Percentiles rank a stretch among this genome's conserved stretches.
Conservation (phyloP, 2,113 vertebrate genomes). For the Pollimyrus isidori region DNA sequence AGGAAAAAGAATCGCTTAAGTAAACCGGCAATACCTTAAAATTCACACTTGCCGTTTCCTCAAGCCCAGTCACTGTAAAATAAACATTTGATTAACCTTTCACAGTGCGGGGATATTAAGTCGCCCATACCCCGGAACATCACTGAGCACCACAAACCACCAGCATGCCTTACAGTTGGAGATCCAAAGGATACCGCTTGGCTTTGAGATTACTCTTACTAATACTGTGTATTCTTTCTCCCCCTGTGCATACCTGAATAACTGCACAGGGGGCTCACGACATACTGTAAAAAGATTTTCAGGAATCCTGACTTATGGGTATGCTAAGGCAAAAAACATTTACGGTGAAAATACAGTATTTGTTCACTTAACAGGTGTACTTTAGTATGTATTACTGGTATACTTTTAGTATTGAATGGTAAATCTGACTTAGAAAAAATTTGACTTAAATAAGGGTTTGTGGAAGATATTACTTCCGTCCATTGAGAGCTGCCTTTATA, state of each 20-base stretch:
- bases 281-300: not conserved
- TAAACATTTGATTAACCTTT: conserved; percentile 29
- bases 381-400: not conserved
- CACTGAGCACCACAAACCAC: not conserved
- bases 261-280: not conserved
- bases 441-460: not conserved
- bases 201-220: not conserved
- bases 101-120: conserved; percentile 11
- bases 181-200: not conserved
- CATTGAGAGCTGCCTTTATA: not conserved
- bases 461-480: not conserved
- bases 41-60: conserved; percentile 52
- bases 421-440: not conserved
- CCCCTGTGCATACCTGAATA: not conserved
- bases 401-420: not conserved
- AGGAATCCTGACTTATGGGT: not conserved
- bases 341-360: not conserved
- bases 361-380: not conserved
- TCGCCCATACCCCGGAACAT: not conserved
- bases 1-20: conserved; percentile 36
- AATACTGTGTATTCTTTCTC: not conserved
- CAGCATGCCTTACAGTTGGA: not conserved
- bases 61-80: conserved; percentile 48
- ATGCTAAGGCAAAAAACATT: not conserved
- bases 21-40: conserved; percentile 46